Evolutionary conservation across 2,888 invertebrate genomes (phyloP), one percentile per base, ranked within the genome.

Genomic region (Hyposoter dolosus): DNA sequence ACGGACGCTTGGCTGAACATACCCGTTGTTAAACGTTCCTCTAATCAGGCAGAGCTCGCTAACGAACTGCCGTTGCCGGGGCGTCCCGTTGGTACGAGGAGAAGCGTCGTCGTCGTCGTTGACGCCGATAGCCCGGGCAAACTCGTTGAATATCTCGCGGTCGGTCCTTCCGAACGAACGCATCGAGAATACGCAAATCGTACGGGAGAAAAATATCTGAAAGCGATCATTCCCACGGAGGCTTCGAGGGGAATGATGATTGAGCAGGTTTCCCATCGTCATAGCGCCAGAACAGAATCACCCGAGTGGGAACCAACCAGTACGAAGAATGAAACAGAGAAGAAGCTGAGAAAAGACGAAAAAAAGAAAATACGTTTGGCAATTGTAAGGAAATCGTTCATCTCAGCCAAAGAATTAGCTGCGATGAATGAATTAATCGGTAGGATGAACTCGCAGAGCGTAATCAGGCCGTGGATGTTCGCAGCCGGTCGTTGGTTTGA

Each of bases 11-110:
- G 65, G 86, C 43, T 84, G 86, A 84, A 82, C 86, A 84, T 84
- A 82, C 86, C 86, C 86, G 86, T 86, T 84, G 88, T 88, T 87
- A 87, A 89, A 89, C 88, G 85, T 83, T 85, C 88, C 86, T 89
- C 88, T 89, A 89, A 89, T 89, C 88, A 89, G 87, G 83, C 82
- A 82, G 78, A 66, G 35, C 82, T 86, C 87, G 82, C 88, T 89
- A 89, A 89, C 88, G 88, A 89, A 89, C 86, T 79, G 82, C 74
- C 53, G 72, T 43, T 71, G 40, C 65, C 75, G 75, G 35, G 72
- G 60, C 81, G 65, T 50, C 45, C 75, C 75, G 63, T 28, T 60
- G 15, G 60, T 60, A 60, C 60, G 60, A 60, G 60, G 12, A 60
- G 15, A 1, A 40, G 40, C 40, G 40, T 40, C 60, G 60, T 60